These are phyloP conservation scores for Linurgus olivaceus DNA, from an alignment of 2,797 vertebrate genomes.

Conservation along the genomic window DNA sequence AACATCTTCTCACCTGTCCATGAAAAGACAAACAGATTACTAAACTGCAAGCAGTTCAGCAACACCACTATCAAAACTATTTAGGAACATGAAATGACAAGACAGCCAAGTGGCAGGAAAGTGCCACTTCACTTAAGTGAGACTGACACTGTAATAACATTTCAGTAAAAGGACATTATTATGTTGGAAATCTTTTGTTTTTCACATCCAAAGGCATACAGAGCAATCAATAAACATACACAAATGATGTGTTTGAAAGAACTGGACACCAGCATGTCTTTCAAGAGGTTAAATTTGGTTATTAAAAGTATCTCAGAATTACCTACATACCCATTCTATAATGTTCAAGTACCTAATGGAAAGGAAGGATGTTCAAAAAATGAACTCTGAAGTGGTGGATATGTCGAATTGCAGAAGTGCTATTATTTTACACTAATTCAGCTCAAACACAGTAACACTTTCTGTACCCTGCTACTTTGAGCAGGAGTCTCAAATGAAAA, in stretches of 20 bases:
- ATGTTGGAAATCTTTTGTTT: neutral
- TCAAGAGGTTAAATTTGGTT: neutral
- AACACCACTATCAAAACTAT: neutral
- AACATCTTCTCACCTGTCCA: neutral
- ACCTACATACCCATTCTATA: neutral
- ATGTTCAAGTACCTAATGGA: neutral
- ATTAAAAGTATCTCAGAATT: neutral
- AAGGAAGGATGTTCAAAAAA: neutral
- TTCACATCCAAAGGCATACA: neutral
- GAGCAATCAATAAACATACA: neutral
- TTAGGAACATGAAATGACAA: neutral
- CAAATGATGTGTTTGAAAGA: neutral
- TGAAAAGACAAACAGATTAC: neutral
- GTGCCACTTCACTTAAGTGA: neutral
- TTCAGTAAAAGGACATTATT: neutral
- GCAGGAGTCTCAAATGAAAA: neutral
- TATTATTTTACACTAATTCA: neutral
- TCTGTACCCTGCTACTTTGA: neutral
- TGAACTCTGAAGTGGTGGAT: neutral
- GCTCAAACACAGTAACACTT: neutral
- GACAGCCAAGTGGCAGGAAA: neutral
- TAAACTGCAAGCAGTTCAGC: neutral
- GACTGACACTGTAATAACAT: neutral
- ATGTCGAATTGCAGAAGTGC: neutral
- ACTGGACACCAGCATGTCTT: neutral